These are phyloP conservation scores for Agrotis exclamationis DNA, from an alignment of 2,888 invertebrate genomes.

Conservation along the genomic window DNA sequence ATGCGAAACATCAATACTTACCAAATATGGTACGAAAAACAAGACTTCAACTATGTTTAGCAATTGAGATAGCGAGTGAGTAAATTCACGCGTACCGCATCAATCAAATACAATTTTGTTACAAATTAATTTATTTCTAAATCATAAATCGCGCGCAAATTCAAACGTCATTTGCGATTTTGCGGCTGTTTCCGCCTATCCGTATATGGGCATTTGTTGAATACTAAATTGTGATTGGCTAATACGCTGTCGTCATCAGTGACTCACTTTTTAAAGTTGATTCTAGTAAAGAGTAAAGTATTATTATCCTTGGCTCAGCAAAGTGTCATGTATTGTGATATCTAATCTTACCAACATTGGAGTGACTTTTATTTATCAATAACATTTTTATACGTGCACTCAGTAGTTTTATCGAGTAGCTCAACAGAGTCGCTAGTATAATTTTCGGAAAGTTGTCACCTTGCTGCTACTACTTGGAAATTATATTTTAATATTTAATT, in stretches of 20 bases:
- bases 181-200: slow-evolving; percentile 86
- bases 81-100: slow-evolving; percentile 3
- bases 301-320: slow-evolving; percentile 73
- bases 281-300: slow-evolving; percentile 72
- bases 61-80: slow-evolving; percentile 4
- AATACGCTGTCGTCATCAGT: slow-evolving; percentile 80
- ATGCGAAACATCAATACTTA: slow-evolving; percentile 30
- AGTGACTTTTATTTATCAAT: slow-evolving; percentile 70
- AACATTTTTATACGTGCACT: slow-evolving; percentile 57
- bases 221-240: slow-evolving; percentile 91
- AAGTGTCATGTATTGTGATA: slow-evolving; percentile 72
- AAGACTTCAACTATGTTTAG: slow-evolving; percentile 6
- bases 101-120: neutral
- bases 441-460: slow-evolving; percentile 79
- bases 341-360: slow-evolving; percentile 73
- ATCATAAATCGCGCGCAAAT: slow-evolving; percentile 73
- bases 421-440: slow-evolving; percentile 73
- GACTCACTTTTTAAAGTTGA: slow-evolving; percentile 82
- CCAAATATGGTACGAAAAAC: slow-evolving; percentile 35
- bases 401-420: slow-evolving; percentile 67
- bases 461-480: slow-evolving; percentile 54
- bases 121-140: neutral
- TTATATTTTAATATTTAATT: slow-evolving; percentile 1
- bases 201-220: slow-evolving; percentile 92
- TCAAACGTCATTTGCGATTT: slow-evolving; percentile 73